Conservation (phyloP, 2,888 invertebrate species). For the Yponomeuta plumbellus region DNA sequence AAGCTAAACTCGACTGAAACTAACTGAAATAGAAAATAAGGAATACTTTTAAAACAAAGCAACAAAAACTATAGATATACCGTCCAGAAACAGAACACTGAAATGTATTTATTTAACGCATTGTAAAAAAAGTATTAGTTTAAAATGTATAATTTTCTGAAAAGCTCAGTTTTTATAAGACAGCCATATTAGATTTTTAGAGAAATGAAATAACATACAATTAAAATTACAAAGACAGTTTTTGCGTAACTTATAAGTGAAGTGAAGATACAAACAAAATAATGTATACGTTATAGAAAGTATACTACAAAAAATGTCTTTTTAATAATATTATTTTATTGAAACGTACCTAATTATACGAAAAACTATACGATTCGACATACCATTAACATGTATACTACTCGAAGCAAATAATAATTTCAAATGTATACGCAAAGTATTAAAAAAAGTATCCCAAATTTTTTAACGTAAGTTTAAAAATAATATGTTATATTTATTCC, state of each 20-base stretch:
- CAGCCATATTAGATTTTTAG: constrained; percentile 66
- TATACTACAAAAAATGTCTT: constrained; percentile 26
- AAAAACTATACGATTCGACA: constrained; percentile 54
- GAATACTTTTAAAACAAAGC: constrained; percentile 53
- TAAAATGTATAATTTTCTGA: background rate
- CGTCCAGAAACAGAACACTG: constrained; percentile 51
- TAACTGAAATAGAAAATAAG: constrained; percentile 47
- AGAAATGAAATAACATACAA: constrained; percentile 18
- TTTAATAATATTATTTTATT: constrained; percentile 23
- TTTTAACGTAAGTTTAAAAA: constrained; percentile 28
- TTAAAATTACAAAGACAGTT: constrained; percentile 2
- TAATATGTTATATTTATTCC: constrained; percentile 7
- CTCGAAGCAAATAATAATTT: constrained; percentile 28
- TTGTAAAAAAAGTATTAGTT: constrained; percentile 28
- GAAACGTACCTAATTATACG: constrained; percentile 49
- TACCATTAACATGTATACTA: constrained; percentile 35
- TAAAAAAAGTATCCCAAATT: constrained; percentile 33
- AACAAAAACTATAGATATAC: constrained; percentile 51
- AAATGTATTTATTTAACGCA: constrained; percentile 60
- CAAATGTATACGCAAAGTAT: constrained; percentile 54
- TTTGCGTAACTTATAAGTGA: background rate
- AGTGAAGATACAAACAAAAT: background rate
- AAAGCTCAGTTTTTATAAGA: constrained; percentile 30
- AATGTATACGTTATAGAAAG: background rate
- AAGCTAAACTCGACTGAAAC: constrained; percentile 44